Percentiles rank a stretch among this genome's conserved stretches.
Conservation (phyloP, 2,113 vertebrate genomes). For the Archocentrus centrarchus region DNA sequence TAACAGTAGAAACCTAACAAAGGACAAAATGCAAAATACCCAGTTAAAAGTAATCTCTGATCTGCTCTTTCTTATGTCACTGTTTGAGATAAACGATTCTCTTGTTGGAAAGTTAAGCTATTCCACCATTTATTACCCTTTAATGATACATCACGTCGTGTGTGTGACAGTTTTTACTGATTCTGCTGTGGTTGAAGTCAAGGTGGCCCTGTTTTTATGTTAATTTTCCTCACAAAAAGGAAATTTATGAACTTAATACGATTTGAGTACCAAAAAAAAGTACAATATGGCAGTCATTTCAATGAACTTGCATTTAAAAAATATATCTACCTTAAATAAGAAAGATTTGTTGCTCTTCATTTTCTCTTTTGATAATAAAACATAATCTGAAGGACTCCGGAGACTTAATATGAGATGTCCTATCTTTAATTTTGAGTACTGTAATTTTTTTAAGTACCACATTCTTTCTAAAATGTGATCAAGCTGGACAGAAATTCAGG, state of each 20-base stretch:
- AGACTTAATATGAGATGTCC: too few species aligned
- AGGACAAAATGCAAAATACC: accelerated
- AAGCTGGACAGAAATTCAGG: too few species aligned
- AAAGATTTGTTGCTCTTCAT: neutral
- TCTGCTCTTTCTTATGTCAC: neutral
- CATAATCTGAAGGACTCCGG: neutral
- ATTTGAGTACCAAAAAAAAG: neutral
- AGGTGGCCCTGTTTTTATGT: too few species aligned
- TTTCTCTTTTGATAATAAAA: neutral
- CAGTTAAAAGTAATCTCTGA: accelerated
- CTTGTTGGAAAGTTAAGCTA: neutral
- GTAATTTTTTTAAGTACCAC: neutral
- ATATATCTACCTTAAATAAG: too few species aligned
- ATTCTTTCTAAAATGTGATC: neutral
- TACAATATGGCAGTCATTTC: too few species aligned
- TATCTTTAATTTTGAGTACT: neutral
- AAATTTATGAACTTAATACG: neutral
- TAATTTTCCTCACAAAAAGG: neutral
- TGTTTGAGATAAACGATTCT: neutral
- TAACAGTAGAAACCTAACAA: neutral
- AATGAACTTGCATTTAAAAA: neutral
- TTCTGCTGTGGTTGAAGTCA: too few species aligned
- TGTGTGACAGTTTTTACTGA: too few species aligned
- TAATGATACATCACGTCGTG: too few species aligned
- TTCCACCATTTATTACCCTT: neutral